Evolutionary conservation across 2,797 vertebrate species (phyloP), one percentile per base, ranked within the genome.

Genomic region (Erithacus rubecula): DNA sequence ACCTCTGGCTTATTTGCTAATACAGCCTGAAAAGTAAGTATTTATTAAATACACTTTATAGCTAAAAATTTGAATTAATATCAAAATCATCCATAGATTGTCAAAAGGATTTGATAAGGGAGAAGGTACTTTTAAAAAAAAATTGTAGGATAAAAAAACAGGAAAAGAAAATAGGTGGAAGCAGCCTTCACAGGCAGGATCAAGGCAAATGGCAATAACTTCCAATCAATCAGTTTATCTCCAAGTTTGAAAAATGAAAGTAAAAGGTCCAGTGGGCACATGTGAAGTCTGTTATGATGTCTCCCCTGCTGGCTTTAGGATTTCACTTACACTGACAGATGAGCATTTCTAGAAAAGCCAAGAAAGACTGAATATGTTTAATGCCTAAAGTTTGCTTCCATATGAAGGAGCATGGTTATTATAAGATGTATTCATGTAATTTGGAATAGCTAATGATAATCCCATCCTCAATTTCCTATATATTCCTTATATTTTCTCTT

Each of bases 61-160:
- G 29, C 36, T 44, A 53, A 68, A 59, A n/a, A 18, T 2, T 26
- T 37, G 5, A 90, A 67, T 74, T 70, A 32, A 21, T 53, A 53
- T 30, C 4, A 56, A 79, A 94, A 55, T 39, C 12, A 69, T 23
- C n/a, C 7, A 43, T 20, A 37, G 27, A 20, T 36, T 43, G 17
- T 65, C 23, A 76, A 26, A 52, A 71, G 2, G 17, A 70, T 52
- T 52, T 41, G 6, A 41, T 41, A 26, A 34, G 5, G 46, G 16
- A 34, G 17, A 60, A 49, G 19, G 4, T 24, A 3, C 6, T 23
- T 65, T 72, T 60, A 34, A 6, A 18, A 67, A 75, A 52, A 22
- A 51, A 55, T 3, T 5, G 1, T 9, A 5, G 12, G 29, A 44
- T 18, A 9, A 65, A 36, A 49, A 6, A 6, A 1, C 3, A 7